These are phyloP conservation scores for Acrobasis suavella DNA, from an alignment of 2,888 invertebrate species.

Conservation along the genomic window DNA sequence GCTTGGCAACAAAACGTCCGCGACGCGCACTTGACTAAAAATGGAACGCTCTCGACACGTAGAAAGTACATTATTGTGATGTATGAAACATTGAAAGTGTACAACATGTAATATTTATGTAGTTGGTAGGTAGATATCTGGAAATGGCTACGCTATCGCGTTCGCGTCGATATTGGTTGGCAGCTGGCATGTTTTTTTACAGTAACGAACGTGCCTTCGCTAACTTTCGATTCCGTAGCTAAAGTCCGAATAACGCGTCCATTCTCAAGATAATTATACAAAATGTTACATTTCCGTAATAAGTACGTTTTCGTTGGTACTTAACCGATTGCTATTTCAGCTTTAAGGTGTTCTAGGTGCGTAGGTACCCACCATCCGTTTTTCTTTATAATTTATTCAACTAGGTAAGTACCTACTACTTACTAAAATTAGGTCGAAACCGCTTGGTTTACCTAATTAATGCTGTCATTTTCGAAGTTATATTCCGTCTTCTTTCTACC, in stretches of 20 bases:
- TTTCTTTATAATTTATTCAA: no score
- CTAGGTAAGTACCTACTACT: no score
- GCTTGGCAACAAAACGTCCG: conserved; percentile 62
- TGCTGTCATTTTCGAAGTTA: no score
- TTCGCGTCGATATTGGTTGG: conserved; percentile 27
- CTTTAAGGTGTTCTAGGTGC: no score
- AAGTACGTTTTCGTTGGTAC: neutral
- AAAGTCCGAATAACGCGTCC: conserved; percentile 34
- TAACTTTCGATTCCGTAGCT: conserved; percentile 40
- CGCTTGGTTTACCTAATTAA: no score
- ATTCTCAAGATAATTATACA: conserved; percentile 38
- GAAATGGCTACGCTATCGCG: conserved; percentile 51
- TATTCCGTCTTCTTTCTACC: no score
- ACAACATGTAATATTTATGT: conserved; percentile 42
- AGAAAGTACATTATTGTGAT: conserved; percentile 65
- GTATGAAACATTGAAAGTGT: conserved; percentile 54
- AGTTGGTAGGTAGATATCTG: conserved; percentile 39
- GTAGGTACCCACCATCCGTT: no score
- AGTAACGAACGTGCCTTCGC: conserved; percentile 18
- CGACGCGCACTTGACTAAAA: conserved; percentile 64
- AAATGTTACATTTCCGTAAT: neutral
- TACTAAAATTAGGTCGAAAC: no score
- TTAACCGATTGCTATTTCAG: neutral
- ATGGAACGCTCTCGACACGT: conserved; percentile 70
- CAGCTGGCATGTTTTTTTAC: conserved; percentile 31